Evolutionary conservation across 1,140 invertebrate genomes (phyloP), one percentile per base, ranked within the genome.

Genomic region (Gryon sp.): DNA sequence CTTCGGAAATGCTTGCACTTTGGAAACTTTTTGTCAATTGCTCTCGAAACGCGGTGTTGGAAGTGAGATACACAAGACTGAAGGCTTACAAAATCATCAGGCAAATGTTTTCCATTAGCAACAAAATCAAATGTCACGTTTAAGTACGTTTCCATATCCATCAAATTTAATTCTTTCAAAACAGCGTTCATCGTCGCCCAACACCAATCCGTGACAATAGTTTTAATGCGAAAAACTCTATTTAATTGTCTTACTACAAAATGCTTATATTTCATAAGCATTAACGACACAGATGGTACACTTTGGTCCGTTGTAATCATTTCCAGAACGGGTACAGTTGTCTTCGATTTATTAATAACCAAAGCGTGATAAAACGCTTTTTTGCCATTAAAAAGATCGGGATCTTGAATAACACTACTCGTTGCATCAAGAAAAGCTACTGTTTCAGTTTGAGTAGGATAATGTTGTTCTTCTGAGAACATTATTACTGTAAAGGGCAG

Each of bases 161-260:
- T 50, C 1, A 26, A 50, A 20, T 38, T 36, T 9, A 8, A 53
- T 9, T n/a, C 26, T 11, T 30, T 32, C 28, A 50, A 9, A 5
- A 30, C 9, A 1, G 46, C 46, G 8, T 50, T 30, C 46, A 50
- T 50, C 0, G 7, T 2, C 8, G 46, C 46, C 46, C 46, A 50
- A 20, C 46, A 53, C 48, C 48, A 53, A 38, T 53, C 48, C 1
- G 9, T 22, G 0, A 53, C 48, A 15, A 53, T 38, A 0, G 19
- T 18, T 11, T 15, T 55, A 9, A 55, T 12, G 9, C n/a, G 4
- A 12, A 22, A 48, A 2, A 8, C 9, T 15, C 11, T 9, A 14
- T 15, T 7, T 5, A 38, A n/a, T 16, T 48, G 7, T 15, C 9
- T 11, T 22, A 14, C 0, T 16, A 52, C 32, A 11, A 52, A 52